phyloP scores from a whole-genome alignment of 2,888 invertebrate genomes.

The Tipula confusa region DNA sequence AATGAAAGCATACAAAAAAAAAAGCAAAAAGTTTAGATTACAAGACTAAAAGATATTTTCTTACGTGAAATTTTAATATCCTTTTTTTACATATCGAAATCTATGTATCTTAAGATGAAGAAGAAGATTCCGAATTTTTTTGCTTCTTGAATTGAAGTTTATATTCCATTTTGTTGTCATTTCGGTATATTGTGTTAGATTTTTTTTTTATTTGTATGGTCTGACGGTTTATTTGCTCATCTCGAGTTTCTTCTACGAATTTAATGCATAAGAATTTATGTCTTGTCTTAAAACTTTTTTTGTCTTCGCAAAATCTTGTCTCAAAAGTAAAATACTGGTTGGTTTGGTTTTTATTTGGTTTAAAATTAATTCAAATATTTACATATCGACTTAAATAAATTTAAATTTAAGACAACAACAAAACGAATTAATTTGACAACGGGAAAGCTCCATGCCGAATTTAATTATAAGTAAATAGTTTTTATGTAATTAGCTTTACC shows the following conservation, averaged over 20 bases:
- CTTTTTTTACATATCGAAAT: not conserved
- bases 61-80: not conserved
- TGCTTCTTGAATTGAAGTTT: not conserved
- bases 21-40: conserved; percentile 14
- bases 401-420: not conserved
- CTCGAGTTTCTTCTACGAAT: not conserved
- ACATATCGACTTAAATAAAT: not conserved
- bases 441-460: not conserved
- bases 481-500: not conserved
- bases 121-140: not conserved
- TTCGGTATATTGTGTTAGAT: conserved; percentile 20
- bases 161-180: conserved; percentile 20
- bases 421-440: no score
- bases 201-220: not conserved
- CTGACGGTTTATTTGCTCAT: conserved; percentile 4
- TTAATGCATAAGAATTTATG: not conserved
- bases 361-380: not conserved
- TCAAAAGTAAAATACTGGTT: not conserved
- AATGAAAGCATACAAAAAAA: not conserved
- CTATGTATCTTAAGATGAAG: not conserved
- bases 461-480: not conserved
- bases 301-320: not conserved
- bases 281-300: not conserved
- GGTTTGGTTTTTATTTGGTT: not conserved
- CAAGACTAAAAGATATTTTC: not conserved